These are phyloP conservation scores for Cathartes aura DNA, from an alignment of 2,113 vertebrate genomes.

Conservation along the genomic window DNA sequence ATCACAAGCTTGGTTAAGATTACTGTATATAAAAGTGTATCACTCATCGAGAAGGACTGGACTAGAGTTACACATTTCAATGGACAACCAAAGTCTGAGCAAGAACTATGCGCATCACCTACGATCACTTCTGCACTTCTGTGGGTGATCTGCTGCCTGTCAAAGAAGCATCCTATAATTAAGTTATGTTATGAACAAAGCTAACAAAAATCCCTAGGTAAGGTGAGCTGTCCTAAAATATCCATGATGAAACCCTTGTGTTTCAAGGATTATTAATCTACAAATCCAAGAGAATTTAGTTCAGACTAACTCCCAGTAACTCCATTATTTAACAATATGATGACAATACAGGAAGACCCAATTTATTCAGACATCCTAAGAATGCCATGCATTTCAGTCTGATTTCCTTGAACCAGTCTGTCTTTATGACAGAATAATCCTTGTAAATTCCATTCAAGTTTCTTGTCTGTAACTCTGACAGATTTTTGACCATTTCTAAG, in stretches of 20 bases:
- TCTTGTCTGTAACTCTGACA: not conserved
- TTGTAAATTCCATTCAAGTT: not conserved
- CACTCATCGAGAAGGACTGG: not conserved
- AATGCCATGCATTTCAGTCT: not conserved
- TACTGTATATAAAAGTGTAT: not conserved
- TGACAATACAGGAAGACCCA: not conserved
- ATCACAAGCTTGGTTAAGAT: not conserved
- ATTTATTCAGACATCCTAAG: not conserved
- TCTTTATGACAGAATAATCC: not conserved
- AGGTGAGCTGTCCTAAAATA: not conserved
- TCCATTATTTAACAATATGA: not conserved
- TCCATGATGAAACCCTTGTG: not conserved
- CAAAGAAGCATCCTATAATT: not conserved
- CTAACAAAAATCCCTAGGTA: not conserved
- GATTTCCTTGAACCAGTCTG: not conserved
- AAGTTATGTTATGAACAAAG: not conserved
- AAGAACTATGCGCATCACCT: not conserved
- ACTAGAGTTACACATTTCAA: not conserved
- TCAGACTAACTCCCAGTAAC: not conserved
- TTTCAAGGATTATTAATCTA: not conserved
- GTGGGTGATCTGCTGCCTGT: not conserved
- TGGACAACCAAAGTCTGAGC: not conserved
- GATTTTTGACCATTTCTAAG: not conserved
- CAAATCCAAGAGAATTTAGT: not conserved
- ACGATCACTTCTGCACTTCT: not conserved